Percentiles rank a stretch among this genome's conserved stretches.
These are phyloP conservation scores for Bombus impatiens DNA, from an alignment of 1,140 invertebrate species.

Conservation along the genomic window DNA sequence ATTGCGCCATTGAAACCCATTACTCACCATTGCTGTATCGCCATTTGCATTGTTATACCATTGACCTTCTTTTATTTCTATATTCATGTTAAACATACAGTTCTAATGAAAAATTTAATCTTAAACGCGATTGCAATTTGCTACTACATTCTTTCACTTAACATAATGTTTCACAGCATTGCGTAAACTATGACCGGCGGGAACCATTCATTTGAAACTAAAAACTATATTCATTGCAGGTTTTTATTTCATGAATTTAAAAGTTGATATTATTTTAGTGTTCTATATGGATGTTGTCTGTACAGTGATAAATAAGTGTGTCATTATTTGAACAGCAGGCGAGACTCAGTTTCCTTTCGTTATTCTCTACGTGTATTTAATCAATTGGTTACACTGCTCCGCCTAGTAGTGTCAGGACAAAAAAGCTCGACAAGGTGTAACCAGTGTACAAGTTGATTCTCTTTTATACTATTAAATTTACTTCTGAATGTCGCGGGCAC, in stretches of 20 bases:
- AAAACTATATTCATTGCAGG: background rate
- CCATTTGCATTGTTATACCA: slow-evolving; percentile 61
- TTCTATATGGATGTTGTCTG: background rate
- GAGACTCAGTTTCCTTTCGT: background rate
- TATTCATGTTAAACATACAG: slow-evolving; percentile 1
- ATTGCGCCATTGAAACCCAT: slow-evolving; percentile 42
- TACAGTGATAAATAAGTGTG: background rate
- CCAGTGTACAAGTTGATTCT: background rate
- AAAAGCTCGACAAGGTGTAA: background rate
- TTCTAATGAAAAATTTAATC: background rate
- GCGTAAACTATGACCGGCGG: background rate
- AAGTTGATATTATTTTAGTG: background rate
- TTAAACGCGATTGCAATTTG: background rate
- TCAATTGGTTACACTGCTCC: background rate
- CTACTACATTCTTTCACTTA: background rate
- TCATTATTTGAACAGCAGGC: background rate
- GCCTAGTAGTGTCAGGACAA: no score
- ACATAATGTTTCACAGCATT: background rate
- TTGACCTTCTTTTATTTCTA: slow-evolving; percentile 39
- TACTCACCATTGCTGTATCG: slow-evolving; percentile 43
- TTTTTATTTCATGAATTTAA: background rate
- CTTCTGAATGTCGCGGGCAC: background rate
- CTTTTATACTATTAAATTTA: background rate
- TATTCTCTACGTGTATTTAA: background rate
- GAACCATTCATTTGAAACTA: background rate